Base-by-base conservation (phyloP, 2,113 vertebrate genomes). In the Istiophorus platypterus region DNA sequence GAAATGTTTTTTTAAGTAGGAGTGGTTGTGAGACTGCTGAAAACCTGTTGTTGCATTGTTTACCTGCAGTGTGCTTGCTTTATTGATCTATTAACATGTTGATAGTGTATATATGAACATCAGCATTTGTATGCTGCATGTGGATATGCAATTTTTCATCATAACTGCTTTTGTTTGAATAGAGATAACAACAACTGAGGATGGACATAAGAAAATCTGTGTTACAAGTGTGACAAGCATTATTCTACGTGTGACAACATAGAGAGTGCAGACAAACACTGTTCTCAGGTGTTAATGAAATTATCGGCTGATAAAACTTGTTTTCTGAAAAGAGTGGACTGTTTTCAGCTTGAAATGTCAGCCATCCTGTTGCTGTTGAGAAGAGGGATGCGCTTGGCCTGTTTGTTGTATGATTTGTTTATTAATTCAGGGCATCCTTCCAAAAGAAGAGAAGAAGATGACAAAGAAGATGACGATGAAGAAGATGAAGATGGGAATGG, bases 71-170 rank as follows among this genome's bases (percentile, higher is more conserved):
- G 65, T 57, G 24, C 18, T 31, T 52, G 47, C 34, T 49, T 51
- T 58, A 34, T 76, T 47, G 17, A 68, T 65, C 47, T n/a, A 58
- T 82, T 63, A 69, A 63, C n/a, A 31, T 57, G 29, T 18, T 71
- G 31, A 45, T 37, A 7, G 17, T 34, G 3, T 34, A 34, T 34
- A 5, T 76, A 27, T 76, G 54, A 39, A n/a, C 12, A 22, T 39
- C 66, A 47, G 57, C 54, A 54, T 56, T 15, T 64, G 54, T 52
- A n/a, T 70, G 59, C 39, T 41, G 27, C 49, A 26, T 63, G 24
- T 22, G 17, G 22, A 37, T 67, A 13, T 10, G 29, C 8, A n/a
- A 31, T 66, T 51, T 72, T 11, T 72, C 29, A n/a, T 6, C 5
- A 4, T 47, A 22, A 27, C 22, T 39, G 54, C 29, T 71, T 71